These are phyloP conservation scores for Coleophora flavipennella DNA, from an alignment of 2,888 invertebrate species.

Conservation along the genomic window DNA sequence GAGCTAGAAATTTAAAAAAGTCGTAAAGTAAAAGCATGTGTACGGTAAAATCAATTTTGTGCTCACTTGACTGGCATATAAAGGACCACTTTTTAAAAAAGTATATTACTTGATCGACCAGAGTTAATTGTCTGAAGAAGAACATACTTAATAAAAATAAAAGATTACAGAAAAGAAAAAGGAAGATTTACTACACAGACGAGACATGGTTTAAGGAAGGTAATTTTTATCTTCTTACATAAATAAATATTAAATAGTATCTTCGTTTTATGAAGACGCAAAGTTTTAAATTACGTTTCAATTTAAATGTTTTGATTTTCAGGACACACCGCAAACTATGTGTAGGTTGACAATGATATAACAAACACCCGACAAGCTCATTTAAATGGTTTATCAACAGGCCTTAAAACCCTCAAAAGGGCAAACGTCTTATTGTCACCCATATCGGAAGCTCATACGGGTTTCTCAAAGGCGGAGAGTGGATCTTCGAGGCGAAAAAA, in stretches of 20 bases:
- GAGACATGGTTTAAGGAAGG: constrained; percentile 14
- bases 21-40: too few species aligned
- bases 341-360: constrained; percentile 9
- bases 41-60: too few species aligned
- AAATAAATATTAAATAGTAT: not conserved
- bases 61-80: too few species aligned
- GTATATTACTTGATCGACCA: constrained; percentile 5
- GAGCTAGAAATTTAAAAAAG: too few species aligned
- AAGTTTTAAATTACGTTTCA: too few species aligned
- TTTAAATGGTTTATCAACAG: constrained; percentile 11
- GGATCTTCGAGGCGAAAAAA: constrained; percentile 17
- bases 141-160: constrained; percentile 10
- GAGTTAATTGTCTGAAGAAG: constrained; percentile 11
- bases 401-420: constrained; percentile 13
- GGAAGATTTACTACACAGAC: constrained; percentile 12
- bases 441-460: constrained; percentile 15
- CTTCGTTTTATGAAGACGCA: too few species aligned
- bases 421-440: constrained; percentile 14
- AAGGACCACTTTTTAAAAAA: too few species aligned
- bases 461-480: constrained; percentile 14
- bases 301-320: not conserved
- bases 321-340: constrained; percentile 5
- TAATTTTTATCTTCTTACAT: not conserved
- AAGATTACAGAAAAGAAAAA: constrained; percentile 9
- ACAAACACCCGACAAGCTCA: constrained; percentile 10